Evolutionary conservation across 2,888 invertebrate species (phyloP).

Genomic region (Himalopsyche japonica): DNA sequence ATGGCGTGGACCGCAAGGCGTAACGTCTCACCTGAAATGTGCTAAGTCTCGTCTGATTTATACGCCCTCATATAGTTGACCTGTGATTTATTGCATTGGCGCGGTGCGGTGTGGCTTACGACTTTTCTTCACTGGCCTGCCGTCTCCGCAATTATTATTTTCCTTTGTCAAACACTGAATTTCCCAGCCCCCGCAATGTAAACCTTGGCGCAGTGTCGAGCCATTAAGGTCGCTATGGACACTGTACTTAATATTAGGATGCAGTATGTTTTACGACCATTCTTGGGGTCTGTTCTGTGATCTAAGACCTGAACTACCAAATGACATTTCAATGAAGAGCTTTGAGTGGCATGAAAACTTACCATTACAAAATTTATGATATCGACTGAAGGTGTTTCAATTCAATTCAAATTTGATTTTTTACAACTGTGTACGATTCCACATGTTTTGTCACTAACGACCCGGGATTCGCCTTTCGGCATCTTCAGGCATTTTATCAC

Average conservation of each 20-base stretch:
- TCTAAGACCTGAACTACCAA: too few species aligned
- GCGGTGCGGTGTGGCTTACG: not conserved
- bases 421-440: too few species aligned
- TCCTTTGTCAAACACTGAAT: not conserved
- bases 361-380: too few species aligned
- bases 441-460: too few species aligned
- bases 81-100: not conserved
- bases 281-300: too few species aligned
- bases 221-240: not conserved
- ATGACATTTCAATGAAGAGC: too few species aligned
- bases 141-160: not conserved
- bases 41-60: constrained; percentile 1
- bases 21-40: not conserved
- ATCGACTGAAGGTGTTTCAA: too few species aligned
- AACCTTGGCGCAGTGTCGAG: not conserved
- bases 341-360: too few species aligned
- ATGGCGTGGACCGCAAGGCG: not conserved
- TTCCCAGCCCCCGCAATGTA: not conserved
- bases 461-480: too few species aligned
- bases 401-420: too few species aligned
- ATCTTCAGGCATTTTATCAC: too few species aligned
- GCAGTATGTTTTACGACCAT: too few species aligned
- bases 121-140: not conserved
- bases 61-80: constrained; percentile 4
- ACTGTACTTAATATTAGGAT: not conserved